A percentile compares a stretch with the other conserved stretches of the same genome.
These are phyloP conservation scores for Unio delphinus DNA, from an alignment of 2,888 invertebrate species.

Conservation along the genomic window DNA sequence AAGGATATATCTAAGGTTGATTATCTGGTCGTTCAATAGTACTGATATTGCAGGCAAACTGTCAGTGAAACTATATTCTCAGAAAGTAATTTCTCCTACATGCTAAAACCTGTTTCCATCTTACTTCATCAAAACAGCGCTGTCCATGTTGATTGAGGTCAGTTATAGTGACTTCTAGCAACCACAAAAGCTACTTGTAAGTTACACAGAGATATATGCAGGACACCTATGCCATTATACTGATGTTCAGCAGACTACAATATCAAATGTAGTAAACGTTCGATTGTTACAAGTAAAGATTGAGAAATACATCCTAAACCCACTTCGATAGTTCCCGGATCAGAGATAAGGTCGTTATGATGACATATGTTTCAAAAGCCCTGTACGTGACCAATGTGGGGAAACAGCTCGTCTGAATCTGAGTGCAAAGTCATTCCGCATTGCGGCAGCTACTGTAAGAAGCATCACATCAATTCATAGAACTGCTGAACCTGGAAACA, in stretches of 20 bases:
- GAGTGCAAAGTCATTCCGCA: no score
- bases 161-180: not conserved
- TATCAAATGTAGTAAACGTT: no score
- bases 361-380: not conserved
- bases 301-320: no score
- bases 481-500: no score
- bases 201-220: not conserved
- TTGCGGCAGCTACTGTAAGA: no score
- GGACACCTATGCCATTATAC: no score
- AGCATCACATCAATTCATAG: no score
- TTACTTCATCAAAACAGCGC: conserved; percentile 6
- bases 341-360: no score
- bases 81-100: not conserved
- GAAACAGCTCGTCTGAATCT: no score
- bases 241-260: no score
- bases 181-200: not conserved
- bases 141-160: conserved; percentile 4
- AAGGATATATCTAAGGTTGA: not conserved
- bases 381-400: not conserved
- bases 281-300: no score
- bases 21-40: conserved; percentile 3
- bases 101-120: conserved; percentile 5
- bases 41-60: not conserved
- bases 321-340: no score
- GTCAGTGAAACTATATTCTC: conserved; percentile 2